Evolutionary conservation across 2,797 vertebrate genomes (phyloP).

Genomic region (Lacerta viridis): DNA sequence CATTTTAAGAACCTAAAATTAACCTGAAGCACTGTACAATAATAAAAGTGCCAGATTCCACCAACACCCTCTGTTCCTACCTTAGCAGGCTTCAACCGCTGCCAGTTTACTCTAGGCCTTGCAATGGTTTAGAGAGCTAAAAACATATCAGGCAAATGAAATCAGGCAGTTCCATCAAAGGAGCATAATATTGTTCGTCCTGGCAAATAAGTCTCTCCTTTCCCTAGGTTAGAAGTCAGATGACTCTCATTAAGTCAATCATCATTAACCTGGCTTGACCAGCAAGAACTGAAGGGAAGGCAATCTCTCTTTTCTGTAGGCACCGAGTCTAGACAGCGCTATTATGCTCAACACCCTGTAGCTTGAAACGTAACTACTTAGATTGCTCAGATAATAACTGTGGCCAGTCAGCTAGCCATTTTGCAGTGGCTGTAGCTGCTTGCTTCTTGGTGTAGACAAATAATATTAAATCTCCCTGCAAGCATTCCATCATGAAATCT

Average conservation of each 20-base stretch:
- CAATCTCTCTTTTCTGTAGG: constrained; percentile 62
- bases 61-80: not conserved
- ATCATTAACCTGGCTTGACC: constrained; percentile 59
- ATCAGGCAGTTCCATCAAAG: constrained; percentile 44
- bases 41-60: not conserved
- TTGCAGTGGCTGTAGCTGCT: constrained; percentile 60
- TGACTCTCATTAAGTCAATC: constrained; percentile 61
- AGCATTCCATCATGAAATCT: constrained; percentile 58
- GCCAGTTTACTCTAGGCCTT: constrained; percentile 39
- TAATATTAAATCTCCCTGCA: constrained; percentile 67
- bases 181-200: constrained; percentile 62
- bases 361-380: constrained; percentile 69
- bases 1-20: constrained; percentile 7
- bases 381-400: constrained; percentile 65
- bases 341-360: constrained; percentile 56
- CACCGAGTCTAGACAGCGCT: constrained; percentile 61
- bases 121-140: constrained; percentile 39
- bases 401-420: constrained; percentile 60
- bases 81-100: not conserved
- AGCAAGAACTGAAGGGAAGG: constrained; percentile 60
- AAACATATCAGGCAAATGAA: constrained; percentile 58
- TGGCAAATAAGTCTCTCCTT: constrained; percentile 59
- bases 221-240: constrained; percentile 53
- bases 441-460: constrained; percentile 66
- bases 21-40: not conserved